These are phyloP conservation scores for Zoanthus solanderi DNA, from an alignment of 92 coral and sea anemone genomes.

Conservation along the genomic window DNA sequence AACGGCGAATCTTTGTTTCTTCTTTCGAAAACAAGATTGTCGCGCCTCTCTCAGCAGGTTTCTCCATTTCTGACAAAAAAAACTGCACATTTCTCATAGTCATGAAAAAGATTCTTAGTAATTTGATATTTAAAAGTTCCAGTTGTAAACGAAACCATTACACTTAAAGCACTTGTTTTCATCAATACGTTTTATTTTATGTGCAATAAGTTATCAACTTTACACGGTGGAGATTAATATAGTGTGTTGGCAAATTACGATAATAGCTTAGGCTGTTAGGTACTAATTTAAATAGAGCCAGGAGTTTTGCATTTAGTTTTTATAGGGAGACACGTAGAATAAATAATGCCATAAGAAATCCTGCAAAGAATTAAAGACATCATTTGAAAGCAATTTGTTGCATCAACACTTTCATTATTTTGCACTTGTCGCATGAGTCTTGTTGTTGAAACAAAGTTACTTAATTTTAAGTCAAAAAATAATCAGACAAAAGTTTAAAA, in stretches of 20 bases:
- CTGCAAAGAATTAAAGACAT: conserved; percentile 16
- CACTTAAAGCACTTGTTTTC: no score
- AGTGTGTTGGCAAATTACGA: not conserved
- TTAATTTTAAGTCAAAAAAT: not conserved
- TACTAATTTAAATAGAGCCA: not conserved
- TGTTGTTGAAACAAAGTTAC: not conserved
- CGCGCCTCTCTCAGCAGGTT: conserved; percentile 20
- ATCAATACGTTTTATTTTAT: no score
- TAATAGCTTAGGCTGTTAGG: not conserved
- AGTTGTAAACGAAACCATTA: not conserved
- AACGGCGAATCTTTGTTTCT: conserved; percentile 70
- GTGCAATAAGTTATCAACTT: not conserved
- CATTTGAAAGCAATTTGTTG: conserved; percentile 35
- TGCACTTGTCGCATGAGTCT: not conserved
- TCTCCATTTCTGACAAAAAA: conserved; percentile 8
- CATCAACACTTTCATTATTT: conserved; percentile 18
- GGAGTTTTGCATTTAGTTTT: not conserved
- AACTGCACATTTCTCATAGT: not conserved
- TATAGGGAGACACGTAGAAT: not conserved
- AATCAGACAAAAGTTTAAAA: conserved; percentile 9
- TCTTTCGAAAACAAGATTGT: conserved; percentile 52
- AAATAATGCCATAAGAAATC: not conserved
- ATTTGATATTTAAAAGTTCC: not conserved
- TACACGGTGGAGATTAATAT: not conserved
- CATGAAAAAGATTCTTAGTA: not conserved